Conservation (phyloP, 2,888 invertebrate species). For the Laspeyria flexula region DNA sequence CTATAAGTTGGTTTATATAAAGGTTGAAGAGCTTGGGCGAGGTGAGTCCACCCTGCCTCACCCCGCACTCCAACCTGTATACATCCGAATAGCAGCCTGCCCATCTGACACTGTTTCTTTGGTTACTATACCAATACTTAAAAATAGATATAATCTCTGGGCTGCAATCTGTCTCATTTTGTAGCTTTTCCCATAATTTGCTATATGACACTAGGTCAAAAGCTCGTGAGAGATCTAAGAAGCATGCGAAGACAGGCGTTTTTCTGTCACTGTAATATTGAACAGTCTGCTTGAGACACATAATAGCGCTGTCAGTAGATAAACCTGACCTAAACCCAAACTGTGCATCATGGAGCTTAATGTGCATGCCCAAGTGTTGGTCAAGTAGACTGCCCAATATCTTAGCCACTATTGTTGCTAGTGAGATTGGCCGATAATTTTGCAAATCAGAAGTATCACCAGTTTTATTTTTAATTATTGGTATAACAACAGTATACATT, state of each 20-base stretch:
- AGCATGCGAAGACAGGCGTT: slow-evolving; percentile 5
- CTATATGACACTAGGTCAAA: neutral
- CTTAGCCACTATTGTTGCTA: slow-evolving; percentile 24
- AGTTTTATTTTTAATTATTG: slow-evolving; percentile 15
- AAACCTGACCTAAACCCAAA: slow-evolving; percentile 19
- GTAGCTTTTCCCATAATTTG: neutral
- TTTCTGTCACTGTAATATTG: slow-evolving; percentile 11
- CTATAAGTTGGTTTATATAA: neutral
- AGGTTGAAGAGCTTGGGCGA: neutral
- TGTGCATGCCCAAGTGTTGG: slow-evolving; percentile 1
- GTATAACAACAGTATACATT: neutral
- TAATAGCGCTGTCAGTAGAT: slow-evolving; percentile 21
- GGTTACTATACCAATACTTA: neutral
- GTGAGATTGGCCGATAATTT: slow-evolving; percentile 26
- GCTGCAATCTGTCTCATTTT: neutral
- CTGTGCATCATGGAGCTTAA: slow-evolving; percentile 15
- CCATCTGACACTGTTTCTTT: neutral
- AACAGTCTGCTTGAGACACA: slow-evolving; percentile 21
- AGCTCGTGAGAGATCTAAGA: neutral
- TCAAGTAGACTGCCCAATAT: slow-evolving; percentile 26
- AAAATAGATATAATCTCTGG: neutral
- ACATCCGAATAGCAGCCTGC: neutral
- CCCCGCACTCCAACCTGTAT: neutral
- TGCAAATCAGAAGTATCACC: slow-evolving; percentile 11
- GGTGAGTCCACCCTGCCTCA: neutral